Conservation (phyloP, 64 coral and sea anemone species). For the Platygyra sinensis region DNA sequence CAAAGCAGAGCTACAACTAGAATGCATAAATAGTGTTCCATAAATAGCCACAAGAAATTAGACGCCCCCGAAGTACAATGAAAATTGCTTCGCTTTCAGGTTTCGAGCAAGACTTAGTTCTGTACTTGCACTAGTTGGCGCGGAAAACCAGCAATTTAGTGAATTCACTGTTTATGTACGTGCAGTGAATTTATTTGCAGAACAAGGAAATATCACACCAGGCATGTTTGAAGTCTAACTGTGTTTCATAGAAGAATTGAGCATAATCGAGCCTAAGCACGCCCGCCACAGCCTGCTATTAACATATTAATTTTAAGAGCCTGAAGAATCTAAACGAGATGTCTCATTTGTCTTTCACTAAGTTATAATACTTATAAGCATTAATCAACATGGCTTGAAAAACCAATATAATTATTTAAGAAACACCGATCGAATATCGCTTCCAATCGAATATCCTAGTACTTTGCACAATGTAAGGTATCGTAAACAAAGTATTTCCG, state of each 20-base stretch:
- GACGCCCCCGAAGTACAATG: not conserved
- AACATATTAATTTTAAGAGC: not conserved
- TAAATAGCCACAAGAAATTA: not conserved
- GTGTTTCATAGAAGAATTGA: not conserved
- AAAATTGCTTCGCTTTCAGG: not conserved
- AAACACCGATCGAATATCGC: not conserved
- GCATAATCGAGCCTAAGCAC: not conserved
- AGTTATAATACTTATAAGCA: not conserved
- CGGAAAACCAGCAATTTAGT: slow-evolving; percentile 16
- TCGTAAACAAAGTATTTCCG: slow-evolving; percentile 32
- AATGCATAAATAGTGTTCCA: not conserved
- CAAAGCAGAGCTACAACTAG: too few species aligned
- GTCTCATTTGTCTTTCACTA: slow-evolving; percentile 3
- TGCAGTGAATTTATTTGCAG: not conserved
- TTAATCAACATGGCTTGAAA: not conserved
- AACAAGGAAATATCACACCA: not conserved
- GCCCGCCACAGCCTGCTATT: not conserved
- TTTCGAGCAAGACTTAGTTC: not conserved
- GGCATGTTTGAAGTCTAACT: not conserved
- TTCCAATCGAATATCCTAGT: not conserved
- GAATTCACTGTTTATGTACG: not conserved
- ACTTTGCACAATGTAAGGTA: not conserved
- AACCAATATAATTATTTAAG: slow-evolving; percentile 17
- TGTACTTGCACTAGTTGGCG: not conserved
- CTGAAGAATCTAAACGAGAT: not conserved